phyloP scores from a whole-genome alignment of 2,888 invertebrate species.

The Chloroclystis v-ata region DNA sequence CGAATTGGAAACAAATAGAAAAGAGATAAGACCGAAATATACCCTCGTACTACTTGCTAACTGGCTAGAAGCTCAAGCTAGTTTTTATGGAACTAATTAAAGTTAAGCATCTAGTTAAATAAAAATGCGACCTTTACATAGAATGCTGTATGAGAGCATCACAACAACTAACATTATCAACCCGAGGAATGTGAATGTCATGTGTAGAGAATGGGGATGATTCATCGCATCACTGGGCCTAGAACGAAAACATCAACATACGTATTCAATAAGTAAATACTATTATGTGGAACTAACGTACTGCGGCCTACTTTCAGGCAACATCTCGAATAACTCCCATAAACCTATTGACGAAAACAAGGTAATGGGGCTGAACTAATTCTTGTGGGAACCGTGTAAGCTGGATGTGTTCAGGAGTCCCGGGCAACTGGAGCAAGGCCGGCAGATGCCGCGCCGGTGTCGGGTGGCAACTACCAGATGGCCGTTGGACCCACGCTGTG shows the following conservation, averaged over 20 bases:
- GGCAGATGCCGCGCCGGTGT: constrained; percentile 30
- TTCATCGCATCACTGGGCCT: constrained; percentile 1
- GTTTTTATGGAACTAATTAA: too few species aligned
- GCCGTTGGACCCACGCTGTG: constrained; percentile 6
- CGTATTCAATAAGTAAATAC: not conserved
- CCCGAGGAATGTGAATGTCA: constrained; percentile 2
- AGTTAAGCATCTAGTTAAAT: not conserved
- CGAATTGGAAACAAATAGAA: not conserved
- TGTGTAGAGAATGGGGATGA: constrained; percentile 2
- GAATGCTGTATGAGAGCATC: not conserved
- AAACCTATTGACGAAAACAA: constrained; percentile 7
- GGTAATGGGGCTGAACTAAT: not conserved
- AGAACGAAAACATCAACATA: constrained; percentile 1
- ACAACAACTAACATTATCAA: constrained; percentile 6
- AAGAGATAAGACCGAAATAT: too few species aligned
- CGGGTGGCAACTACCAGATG: constrained; percentile 36
- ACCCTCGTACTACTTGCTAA: too few species aligned
- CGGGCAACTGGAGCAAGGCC: constrained; percentile 16
- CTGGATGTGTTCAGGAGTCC: constrained; percentile 4
- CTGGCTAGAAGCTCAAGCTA: too few species aligned
- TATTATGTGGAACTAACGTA: not conserved
- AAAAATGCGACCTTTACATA: not conserved
- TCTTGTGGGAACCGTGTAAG: constrained; percentile 3
- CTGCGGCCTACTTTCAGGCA: constrained; percentile 4
- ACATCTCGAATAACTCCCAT: not conserved